Percentiles rank a stretch among this genome's conserved stretches.
Conservation (phyloP, 2,888 invertebrate species). For the Uloborus plumipes region DNA sequence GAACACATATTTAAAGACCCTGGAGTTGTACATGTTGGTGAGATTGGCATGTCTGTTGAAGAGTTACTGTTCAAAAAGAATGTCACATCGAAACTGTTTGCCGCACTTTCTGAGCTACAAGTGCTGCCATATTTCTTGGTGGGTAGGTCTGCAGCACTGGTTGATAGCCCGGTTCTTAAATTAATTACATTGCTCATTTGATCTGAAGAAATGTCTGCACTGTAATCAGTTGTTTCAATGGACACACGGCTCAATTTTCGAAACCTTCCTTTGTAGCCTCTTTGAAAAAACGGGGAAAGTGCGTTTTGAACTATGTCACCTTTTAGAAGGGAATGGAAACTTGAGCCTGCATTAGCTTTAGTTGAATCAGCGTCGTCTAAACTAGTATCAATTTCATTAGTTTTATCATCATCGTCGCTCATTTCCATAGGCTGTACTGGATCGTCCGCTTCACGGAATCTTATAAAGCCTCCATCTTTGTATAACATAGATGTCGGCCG, state of each 20-base stretch:
- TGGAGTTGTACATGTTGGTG: conserved; percentile 46
- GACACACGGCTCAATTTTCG: conserved; percentile 58
- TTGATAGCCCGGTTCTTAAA: conserved; percentile 44
- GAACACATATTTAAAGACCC: conserved; percentile 43
- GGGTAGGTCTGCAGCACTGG: conserved; percentile 60
- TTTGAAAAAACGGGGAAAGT: conserved; percentile 65
- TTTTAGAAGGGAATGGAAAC: conserved; percentile 58
- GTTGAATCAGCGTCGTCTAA: conserved; percentile 64
- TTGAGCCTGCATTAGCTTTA: conserved; percentile 63
- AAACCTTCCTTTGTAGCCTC: conserved; percentile 56
- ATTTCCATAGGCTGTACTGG: conserved; percentile 69
- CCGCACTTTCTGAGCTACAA: conserved; percentile 69
- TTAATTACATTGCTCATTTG: conserved; percentile 61
- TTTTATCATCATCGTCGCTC: conserved; percentile 60
- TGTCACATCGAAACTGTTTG: conserved; percentile 69
- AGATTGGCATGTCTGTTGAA: conserved; percentile 36
- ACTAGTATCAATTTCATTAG: conserved; percentile 47
- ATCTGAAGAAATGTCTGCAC: conserved; percentile 63
- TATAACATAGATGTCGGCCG: conserved; percentile 82
- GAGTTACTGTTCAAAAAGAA: conserved; percentile 63
- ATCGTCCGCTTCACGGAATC: conserved; percentile 81
- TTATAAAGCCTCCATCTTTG: conserved; percentile 90
- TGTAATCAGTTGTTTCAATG: conserved; percentile 61
- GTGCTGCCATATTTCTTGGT: conserved; percentile 67
- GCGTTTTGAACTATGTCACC: conserved; percentile 60